These are phyloP conservation scores for Cairina moschata DNA, from an alignment of 2,113 vertebrate genomes.

Conservation along the genomic window DNA sequence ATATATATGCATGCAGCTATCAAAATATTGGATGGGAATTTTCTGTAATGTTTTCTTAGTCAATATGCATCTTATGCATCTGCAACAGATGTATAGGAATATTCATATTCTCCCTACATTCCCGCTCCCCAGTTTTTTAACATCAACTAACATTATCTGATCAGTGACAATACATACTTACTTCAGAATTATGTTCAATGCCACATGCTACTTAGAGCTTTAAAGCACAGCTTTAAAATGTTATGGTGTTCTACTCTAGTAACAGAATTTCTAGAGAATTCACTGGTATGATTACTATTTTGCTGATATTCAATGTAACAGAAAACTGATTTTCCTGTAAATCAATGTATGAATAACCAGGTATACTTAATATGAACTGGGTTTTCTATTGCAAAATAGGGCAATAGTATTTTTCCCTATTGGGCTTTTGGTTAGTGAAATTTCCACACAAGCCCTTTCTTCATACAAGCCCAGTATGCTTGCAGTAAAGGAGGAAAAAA, in stretches of 20 bases:
- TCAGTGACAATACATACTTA: not conserved
- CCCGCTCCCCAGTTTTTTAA: no score
- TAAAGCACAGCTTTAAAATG: not conserved
- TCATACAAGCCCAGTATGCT: not conserved
- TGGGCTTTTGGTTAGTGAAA: not conserved
- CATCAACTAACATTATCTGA: not conserved
- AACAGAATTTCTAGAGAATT: not conserved
- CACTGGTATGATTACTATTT: not conserved
- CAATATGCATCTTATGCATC: not conserved
- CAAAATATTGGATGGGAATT: not conserved
- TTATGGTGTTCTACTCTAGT: not conserved
- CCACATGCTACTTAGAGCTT: not conserved
- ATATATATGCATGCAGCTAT: not conserved
- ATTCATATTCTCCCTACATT: not conserved
- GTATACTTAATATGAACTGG: not conserved
- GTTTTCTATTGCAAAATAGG: not conserved
- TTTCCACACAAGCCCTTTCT: not conserved
- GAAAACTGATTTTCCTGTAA: not conserved
- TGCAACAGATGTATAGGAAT: not conserved
- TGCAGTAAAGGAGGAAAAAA: not conserved
- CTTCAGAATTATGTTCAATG: not conserved
- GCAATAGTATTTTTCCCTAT: not conserved
- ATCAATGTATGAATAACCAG: not conserved
- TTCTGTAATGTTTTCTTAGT: not conserved
- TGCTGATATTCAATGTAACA: not conserved